These are phyloP conservation scores for Phalangium opilio DNA, from an alignment of 2,888 invertebrate species.

Conservation along the genomic window DNA sequence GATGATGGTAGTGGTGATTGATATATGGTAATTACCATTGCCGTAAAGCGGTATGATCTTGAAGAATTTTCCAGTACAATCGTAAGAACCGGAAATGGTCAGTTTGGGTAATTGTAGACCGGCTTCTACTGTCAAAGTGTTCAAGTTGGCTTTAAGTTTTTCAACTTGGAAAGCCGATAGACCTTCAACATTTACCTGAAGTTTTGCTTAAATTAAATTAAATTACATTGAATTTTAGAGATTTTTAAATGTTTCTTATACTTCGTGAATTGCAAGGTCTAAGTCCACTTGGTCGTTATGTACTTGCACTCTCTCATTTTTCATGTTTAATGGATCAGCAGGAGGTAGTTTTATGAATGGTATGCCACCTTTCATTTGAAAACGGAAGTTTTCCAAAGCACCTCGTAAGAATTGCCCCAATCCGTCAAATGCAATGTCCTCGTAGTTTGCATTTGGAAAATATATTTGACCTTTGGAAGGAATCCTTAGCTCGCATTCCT, in stretches of 20 bases:
- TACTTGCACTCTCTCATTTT: constrained; percentile 11
- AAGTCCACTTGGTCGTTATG: constrained; percentile 7
- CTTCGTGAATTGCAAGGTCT: neutral
- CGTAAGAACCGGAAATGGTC: neutral
- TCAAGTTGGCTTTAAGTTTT: neutral
- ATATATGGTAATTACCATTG: neutral
- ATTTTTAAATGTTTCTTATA: no score
- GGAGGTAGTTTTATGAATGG: constrained; percentile 12
- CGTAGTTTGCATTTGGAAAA: no score
- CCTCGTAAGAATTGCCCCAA: no score
- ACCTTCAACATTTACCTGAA: neutral
- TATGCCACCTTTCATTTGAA: constrained; percentile 11
- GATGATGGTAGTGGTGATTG: neutral
- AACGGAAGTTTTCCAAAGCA: no score
- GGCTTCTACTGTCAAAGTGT: neutral
- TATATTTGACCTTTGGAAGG: no score
- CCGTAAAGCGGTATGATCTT: neutral
- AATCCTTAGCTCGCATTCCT: no score
- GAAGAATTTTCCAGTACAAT: neutral
- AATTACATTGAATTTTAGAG: no score
- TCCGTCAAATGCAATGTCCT: no score
- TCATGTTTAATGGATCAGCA: constrained; percentile 10
- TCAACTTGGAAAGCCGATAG: neutral
- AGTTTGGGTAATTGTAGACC: neutral
- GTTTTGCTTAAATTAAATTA: no score